phyloP scores from a whole-genome alignment of 2,888 invertebrate species.

The Melanophora roralis region DNA sequence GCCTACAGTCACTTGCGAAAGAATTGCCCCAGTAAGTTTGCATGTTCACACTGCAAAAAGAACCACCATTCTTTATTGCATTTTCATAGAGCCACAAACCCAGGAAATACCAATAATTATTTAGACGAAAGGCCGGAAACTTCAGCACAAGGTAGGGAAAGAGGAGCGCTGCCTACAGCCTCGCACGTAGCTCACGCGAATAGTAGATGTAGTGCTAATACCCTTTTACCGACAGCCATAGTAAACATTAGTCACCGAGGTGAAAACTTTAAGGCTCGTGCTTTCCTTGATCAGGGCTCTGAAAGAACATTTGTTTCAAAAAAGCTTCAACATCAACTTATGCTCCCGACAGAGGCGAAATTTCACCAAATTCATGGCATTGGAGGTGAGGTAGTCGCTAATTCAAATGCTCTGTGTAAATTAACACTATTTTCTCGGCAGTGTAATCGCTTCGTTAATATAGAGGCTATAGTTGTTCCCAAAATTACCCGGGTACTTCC shows the following conservation, averaged over 20 bases:
- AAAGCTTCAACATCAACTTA: too few relatives aligned
- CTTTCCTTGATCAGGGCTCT: too few relatives aligned
- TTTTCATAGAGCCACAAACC: background rate
- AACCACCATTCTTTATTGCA: constrained; percentile 10
- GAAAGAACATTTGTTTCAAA: too few relatives aligned
- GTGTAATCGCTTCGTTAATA: background rate
- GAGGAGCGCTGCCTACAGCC: background rate
- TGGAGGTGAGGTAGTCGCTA: background rate
- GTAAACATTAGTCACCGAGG: too few relatives aligned
- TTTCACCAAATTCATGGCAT: background rate
- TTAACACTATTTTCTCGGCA: background rate
- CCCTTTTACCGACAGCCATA: too few relatives aligned
- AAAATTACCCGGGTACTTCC: constrained; percentile 6
- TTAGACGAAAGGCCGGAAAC: background rate
- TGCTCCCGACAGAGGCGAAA: too few relatives aligned
- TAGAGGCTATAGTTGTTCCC: background rate
- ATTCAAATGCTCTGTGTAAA: background rate
- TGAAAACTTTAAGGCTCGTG: too few relatives aligned
- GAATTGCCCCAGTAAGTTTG: background rate
- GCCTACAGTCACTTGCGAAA: background rate
- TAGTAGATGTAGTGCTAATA: too few relatives aligned
- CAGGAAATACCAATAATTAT: background rate
- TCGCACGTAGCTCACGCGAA: too few relatives aligned
- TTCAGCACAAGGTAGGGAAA: background rate
- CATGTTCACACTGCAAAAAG: background rate